Evolutionary conservation across 2,113 vertebrate genomes (phyloP).

Genomic region (Alethe diademata): DNA sequence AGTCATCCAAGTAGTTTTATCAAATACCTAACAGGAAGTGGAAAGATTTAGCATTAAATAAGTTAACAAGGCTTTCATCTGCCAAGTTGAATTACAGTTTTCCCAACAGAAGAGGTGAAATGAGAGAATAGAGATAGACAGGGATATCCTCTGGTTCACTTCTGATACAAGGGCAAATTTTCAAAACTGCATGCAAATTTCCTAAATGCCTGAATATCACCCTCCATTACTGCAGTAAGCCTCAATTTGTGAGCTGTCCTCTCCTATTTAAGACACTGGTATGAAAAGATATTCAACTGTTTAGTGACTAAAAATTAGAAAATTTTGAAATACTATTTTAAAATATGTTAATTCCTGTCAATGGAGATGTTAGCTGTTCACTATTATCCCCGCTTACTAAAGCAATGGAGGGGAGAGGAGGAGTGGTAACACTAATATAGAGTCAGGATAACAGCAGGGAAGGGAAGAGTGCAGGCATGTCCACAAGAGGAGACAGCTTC

Average conservation of each 20-base stretch:
- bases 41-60: not conserved
- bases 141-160: not conserved
- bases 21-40: not conserved
- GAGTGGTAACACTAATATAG: not conserved
- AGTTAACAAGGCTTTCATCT: not conserved
- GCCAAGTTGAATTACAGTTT: not conserved
- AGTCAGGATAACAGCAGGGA: not conserved
- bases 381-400: not conserved
- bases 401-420: not conserved
- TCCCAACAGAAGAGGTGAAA: not conserved
- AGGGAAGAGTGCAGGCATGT: not conserved
- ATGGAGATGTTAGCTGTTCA: not conserved
- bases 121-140: not conserved
- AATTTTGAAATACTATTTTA: not conserved
- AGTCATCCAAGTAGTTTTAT: not conserved
- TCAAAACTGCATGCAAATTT: not conserved
- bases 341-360: not conserved
- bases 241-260: not conserved
- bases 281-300: not conserved
- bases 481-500: not conserved
- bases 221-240: not conserved
- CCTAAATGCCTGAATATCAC: not conserved
- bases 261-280: not conserved
- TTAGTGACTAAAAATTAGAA: not conserved
- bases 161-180: not conserved